Base-by-base conservation (phyloP, 2,113 vertebrate genomes). In the Gasterosteus nipponicus region DNA sequence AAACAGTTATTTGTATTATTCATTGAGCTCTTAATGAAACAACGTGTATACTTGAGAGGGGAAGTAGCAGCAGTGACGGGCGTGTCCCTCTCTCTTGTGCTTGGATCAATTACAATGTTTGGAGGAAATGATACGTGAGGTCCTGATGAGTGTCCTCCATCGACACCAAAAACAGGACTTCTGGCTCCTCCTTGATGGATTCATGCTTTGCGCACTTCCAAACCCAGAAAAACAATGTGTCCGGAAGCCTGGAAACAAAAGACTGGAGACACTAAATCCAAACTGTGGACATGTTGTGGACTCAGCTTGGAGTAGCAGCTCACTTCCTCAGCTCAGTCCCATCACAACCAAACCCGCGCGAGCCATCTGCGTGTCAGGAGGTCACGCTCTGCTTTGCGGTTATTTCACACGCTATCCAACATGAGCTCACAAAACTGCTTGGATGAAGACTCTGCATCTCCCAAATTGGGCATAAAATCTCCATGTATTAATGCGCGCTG, bases 131-230 rank as follows among this genome's bases (percentile, higher is more conserved):
- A 35, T 35, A 35, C 33, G 33, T 35, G 33, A 35, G 33, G 3
- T 35, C 33, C 2, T 1, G 33, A 35, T 35, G 33, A 5, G 5
- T 35, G 33, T 35, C 22, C 22, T 26, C 22, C 22, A 26, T 26
- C 22, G 22, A 26, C 22, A 26, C 1, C 1, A 42, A 15, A 64
- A 14, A 44, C 54, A n/a, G 72, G 10, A 33, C 35, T 39, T 53
- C 44, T 64, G 33, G 54, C 18, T 42, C 39, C 57, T n/a, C n/a
- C 54, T n/a, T 47, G 22, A 74, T 69, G 15, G 60, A 65, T 35
- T 46, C 7, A 33, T 35, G 18, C 60, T 60, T 18, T 63, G 59
- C 38, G 22, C 3, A 26, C 22, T 22, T 4, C 42, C 2, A 33
- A 62, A 71, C 12, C 46, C 31, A 71, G 38, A 14, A 16, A 46